A percentile compares a stretch with the other conserved stretches of the same genome.
Evolutionary conservation across 64 coral and sea anemone species (phyloP).

Genomic region (Stylophora pistillata): DNA sequence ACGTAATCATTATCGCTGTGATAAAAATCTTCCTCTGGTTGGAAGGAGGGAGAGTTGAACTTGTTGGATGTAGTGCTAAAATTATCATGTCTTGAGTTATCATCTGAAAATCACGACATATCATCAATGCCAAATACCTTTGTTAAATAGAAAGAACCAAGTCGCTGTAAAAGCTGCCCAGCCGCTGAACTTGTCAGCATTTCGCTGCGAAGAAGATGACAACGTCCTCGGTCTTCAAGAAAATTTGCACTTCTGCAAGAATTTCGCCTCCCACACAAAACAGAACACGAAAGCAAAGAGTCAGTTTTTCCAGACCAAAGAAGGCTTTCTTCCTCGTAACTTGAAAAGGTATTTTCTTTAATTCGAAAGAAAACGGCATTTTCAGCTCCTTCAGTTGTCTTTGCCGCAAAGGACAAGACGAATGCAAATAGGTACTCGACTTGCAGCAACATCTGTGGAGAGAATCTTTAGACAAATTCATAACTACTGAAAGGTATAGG

Average conservation of each 20-base stretch:
- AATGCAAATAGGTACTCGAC: neutral
- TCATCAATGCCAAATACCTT: too few species aligned
- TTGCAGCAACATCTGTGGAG: too few species aligned
- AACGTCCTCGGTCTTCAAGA: neutral
- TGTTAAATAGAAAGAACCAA: too few species aligned
- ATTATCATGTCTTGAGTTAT: too few species aligned
- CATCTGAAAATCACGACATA: too few species aligned
- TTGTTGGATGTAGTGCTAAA: too few species aligned
- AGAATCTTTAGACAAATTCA: too few species aligned
- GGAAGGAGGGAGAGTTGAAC: too few species aligned
- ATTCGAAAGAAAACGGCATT: neutral
- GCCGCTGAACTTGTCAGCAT: neutral
- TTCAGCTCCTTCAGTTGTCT: neutral
- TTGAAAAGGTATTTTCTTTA: neutral
- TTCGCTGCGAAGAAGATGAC: neutral
- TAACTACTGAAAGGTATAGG: too few species aligned
- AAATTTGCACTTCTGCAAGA: conserved; percentile 6
- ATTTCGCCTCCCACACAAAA: neutral
- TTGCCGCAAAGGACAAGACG: neutral
- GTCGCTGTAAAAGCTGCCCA: neutral
- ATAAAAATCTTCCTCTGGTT: too few species aligned
- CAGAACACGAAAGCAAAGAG: neutral
- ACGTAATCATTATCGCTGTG: too few species aligned
- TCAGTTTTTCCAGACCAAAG: neutral
- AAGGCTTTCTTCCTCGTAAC: too few species aligned